phyloP scores from a whole-genome alignment of 2,113 vertebrate species.

The Nibea coibor region DNA sequence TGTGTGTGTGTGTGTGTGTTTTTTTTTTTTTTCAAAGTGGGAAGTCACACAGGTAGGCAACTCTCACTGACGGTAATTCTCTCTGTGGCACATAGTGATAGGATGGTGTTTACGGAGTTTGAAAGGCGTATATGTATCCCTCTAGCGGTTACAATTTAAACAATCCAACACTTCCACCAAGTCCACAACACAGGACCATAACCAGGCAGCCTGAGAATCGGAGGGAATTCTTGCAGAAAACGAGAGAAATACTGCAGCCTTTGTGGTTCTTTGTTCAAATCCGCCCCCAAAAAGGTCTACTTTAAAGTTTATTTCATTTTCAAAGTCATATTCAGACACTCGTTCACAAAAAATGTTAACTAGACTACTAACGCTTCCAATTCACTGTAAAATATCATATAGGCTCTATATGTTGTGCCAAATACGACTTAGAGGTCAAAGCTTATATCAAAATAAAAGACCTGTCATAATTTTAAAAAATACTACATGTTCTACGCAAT shows the following conservation, averaged over 20 bases:
- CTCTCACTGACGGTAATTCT: conserved; percentile 83
- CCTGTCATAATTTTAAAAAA: no score
- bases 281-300: background rate
- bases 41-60: conserved; percentile 91
- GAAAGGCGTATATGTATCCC: conserved; percentile 92
- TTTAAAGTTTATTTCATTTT: background rate
- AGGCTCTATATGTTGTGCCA: background rate
- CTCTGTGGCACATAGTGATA: conserved; percentile 85
- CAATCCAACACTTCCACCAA: conserved; percentile 70
- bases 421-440: background rate
- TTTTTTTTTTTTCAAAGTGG: conserved; percentile 73
- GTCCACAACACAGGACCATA: conserved; percentile 41
- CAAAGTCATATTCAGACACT: background rate
- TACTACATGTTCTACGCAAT: background rate
- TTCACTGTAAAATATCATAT: no score
- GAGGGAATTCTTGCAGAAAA: background rate
- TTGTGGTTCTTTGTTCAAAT: background rate
- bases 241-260: background rate
- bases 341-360: no score
- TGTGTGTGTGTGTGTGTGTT: conserved; percentile 40
- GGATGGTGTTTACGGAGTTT: conserved; percentile 83
- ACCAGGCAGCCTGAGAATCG: background rate
- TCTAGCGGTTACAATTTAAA: conserved; percentile 92
- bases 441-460: background rate
- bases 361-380: background rate